These are phyloP conservation scores for Forficula auricularia DNA, from an alignment of 1,140 invertebrate species.

Conservation along the genomic window DNA sequence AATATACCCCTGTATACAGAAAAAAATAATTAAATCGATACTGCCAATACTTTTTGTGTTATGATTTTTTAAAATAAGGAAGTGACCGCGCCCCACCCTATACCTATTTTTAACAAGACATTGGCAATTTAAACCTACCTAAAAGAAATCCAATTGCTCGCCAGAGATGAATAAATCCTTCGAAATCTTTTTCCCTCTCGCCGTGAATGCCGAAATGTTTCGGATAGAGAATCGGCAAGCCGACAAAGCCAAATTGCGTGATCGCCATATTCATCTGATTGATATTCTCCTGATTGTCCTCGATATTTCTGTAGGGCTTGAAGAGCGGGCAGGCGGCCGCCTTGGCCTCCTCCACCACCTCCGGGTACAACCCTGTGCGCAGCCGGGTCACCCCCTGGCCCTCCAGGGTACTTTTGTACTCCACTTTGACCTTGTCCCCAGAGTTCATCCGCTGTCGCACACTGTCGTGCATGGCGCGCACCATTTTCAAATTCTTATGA, in stretches of 20 bases:
- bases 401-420: not conserved
- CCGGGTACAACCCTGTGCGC: not conserved
- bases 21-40: no score
- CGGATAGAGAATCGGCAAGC: conserved; percentile 3
- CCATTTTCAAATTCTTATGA: conserved; percentile 17
- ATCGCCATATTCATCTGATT: conserved; percentile 10
- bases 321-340: not conserved
- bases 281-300: not conserved
- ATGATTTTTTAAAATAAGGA: no score
- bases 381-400: not conserved
- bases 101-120: no score
- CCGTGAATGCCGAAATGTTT: not conserved
- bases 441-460: conserved; percentile 13
- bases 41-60: no score
- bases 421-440: not conserved
- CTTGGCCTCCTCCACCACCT: conserved; percentile 1
- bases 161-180: not conserved
- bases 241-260: conserved; percentile 11
- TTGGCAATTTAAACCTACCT: not conserved
- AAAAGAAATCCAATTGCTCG: not conserved
- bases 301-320: no score
- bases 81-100: no score
- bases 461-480: conserved; percentile 22
- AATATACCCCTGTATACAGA: no score
- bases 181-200: not conserved